Conservation (phyloP, 2,113 vertebrate genomes). For the Mesitornis unicolor region DNA sequence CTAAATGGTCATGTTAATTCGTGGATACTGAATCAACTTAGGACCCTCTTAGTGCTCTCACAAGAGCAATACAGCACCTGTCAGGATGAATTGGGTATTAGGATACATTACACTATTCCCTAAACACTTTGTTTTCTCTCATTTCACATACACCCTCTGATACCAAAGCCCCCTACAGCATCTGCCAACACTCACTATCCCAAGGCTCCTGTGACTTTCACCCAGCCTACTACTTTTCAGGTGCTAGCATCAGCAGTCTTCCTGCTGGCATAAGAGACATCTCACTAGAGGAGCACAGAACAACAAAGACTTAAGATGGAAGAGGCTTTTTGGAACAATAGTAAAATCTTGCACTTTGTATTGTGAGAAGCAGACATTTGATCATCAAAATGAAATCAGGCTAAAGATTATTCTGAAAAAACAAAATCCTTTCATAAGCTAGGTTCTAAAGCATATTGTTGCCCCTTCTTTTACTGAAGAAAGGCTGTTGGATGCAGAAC, state of each 20-base stretch:
- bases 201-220: background rate
- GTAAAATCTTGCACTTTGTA: background rate
- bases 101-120: background rate
- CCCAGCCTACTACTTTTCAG: background rate
- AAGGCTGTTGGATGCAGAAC: background rate
- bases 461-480: background rate
- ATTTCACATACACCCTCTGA: background rate
- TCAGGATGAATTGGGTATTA: no score
- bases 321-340: background rate
- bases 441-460: background rate
- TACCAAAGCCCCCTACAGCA: background rate
- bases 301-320: background rate
- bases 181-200: background rate
- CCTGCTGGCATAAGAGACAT: background rate
- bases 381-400: background rate
- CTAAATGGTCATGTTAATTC: background rate
- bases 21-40: background rate
- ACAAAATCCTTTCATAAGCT: background rate
- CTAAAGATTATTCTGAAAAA: background rate
- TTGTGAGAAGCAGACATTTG: background rate
- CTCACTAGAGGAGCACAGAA: background rate
- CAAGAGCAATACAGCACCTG: background rate
- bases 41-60: rapidly evolving
- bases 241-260: background rate
- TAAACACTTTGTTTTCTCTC: background rate